Evolutionary conservation across 2,113 vertebrate genomes (phyloP), one percentile per base, ranked within the genome.

Genomic region (Eurypyga helias): DNA sequence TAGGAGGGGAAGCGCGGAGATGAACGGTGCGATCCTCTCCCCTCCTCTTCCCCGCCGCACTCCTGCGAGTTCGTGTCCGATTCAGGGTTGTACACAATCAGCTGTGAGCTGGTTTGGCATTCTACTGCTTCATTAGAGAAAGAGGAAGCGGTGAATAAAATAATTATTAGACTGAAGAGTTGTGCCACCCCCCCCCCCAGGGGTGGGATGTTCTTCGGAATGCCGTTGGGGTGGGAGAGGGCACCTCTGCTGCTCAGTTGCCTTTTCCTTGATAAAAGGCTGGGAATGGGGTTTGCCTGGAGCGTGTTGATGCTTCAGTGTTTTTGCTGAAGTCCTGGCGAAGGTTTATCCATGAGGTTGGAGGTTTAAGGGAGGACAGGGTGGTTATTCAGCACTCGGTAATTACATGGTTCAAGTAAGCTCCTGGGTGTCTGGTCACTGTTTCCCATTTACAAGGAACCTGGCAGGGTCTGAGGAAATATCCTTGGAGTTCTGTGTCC

Each of bases 51-150:
- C 85, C 87, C 81, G 14, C 65, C 45, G 9, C 5, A 4, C 58
- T 96, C 83, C 52, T 93, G 82, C 2, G 24, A 90, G 87, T 90
- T 55, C 73, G 73, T 81, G 75, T 88, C 41, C 48, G 70, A 60
- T 97, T 96, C 96, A 96, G 94, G 93, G 87, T 95, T 96, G 92
- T 86, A 83, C 70, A 13, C 83, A 95, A 97, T 96, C 96, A 88
- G 96, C 92, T 94, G 58, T 72, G 78, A 90, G 87, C 95, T 98
- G 89, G 89, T 94, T 91, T 85, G 89, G 92, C 51, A 14, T 94
- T 78, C 93, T 85, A 48, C 61, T 91, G 92, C 93, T 96, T 95
- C 94, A 93, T 89, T 90, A 95, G 72, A 94, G 80, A 73, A 69
- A 19, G 90, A 91, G 86, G 33, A 43, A 83, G 87, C 72, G 84